phyloP scores from a whole-genome alignment of 2,888 invertebrate genomes.

The Amorpha juglandis region DNA sequence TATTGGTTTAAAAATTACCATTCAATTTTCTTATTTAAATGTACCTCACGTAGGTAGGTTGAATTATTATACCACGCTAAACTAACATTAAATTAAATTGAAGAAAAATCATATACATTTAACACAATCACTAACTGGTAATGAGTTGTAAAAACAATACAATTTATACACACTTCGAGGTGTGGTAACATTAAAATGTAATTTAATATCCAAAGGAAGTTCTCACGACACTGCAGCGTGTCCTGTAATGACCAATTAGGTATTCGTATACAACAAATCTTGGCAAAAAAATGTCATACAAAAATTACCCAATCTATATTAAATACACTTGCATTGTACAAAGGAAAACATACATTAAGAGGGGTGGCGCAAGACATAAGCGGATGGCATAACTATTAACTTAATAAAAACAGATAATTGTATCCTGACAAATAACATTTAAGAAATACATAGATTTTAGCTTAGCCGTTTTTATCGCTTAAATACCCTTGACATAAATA shows the following conservation, averaged over 20 bases:
- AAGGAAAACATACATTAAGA: neutral
- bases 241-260: conserved; percentile 12
- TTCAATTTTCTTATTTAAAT: no score
- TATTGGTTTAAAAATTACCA: no score
- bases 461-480: no score
- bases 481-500: no score
- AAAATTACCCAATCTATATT: conserved; percentile 6
- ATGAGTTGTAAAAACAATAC: neutral
- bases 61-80: no score
- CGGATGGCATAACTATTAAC: neutral
- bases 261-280: neutral
- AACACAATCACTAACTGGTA: neutral
- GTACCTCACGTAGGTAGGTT: no score
- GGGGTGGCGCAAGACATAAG: conserved; percentile 5
- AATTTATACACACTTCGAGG: neutral
- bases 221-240: conserved; percentile 1
- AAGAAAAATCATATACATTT: no score
- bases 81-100: no score
- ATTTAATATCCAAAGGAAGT: conserved; percentile 21
- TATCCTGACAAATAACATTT: neutral
- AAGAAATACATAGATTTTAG: neutral
- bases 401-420: neutral
- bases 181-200: conserved; percentile 16
- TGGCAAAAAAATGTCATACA: neutral
- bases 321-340: neutral